Evolutionary conservation across 2,888 invertebrate species (phyloP), one percentile per base, ranked within the genome.

Genomic region (Drosophila infuscata): DNA sequence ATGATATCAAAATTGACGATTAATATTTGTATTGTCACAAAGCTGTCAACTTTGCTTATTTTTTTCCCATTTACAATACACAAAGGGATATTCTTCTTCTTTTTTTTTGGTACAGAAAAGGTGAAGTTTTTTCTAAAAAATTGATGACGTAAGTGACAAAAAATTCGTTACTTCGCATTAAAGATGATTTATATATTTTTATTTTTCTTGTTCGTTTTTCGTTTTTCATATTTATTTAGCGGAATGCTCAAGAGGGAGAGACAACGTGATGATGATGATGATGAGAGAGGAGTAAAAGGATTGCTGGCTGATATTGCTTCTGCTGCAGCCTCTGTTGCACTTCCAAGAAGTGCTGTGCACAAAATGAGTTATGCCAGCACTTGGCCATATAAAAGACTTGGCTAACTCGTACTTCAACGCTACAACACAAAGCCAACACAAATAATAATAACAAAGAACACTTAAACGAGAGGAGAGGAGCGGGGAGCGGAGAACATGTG

Each of bases 281-380:
- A 25, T 25, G 20, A 25, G 12, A 56, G 54, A 7, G 9, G 17
- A 29, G 54, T 6, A 5, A 25, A 32, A 32, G 32, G 52, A 32
- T 46, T 46, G 46, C 7, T 25, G 25, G 46, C 7, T 25, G 25
- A 25, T 3, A 20, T 20, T 51, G 32, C 32, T 3, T n/a, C 25
- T 25, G 25, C 15, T 29, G 17, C 20, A 6, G 20, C 12, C 17
- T 38, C 8, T 20, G 46, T 11, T 20, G 46, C 46, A 25, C 9
- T 54, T 54, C 25, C 29, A 29, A 38, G 36, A 56, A 56, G n/a
- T 38, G 11, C 8, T 33, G 53, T 25, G 53, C 17, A 57, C 52
- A 48, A 41, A 81, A 76, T 46, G 73, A 83, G 70, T 78, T 70
- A 76, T 70, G 72, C 78, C 79, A 74, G 76, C 79, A 82, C 73